These are phyloP conservation scores for Metaphire vulgaris DNA, from an alignment of 1,140 invertebrate species.

Conservation along the genomic window DNA sequence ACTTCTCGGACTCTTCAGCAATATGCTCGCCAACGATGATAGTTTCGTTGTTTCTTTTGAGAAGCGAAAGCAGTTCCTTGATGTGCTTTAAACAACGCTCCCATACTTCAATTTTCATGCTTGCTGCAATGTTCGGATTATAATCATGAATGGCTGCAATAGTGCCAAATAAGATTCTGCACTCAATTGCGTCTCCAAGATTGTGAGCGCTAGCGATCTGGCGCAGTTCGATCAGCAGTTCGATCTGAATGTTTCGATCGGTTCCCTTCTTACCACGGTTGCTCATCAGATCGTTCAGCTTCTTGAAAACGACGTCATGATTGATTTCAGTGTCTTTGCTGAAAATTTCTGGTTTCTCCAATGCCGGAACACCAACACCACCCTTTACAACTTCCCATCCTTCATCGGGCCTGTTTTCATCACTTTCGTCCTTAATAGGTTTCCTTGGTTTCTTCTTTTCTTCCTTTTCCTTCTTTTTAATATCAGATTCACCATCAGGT, in stretches of 20 bases:
- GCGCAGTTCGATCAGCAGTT: constrained; percentile 82
- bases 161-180: constrained; percentile 90
- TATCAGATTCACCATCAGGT: constrained; percentile 29
- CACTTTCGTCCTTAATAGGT: constrained; percentile 46
- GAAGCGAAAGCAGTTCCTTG: constrained; percentile 52
- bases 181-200: constrained; percentile 74
- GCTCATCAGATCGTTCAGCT: constrained; percentile 86
- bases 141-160: constrained; percentile 96
- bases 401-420: constrained; percentile 59
- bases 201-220: constrained; percentile 75
- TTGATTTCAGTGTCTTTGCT: constrained; percentile 96
- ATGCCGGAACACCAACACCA: constrained; percentile 51
- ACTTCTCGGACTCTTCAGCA: constrained; percentile 80
- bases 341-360: constrained; percentile 84
- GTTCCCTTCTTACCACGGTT: constrained; percentile 82
- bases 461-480: constrained; percentile 50
- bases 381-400: constrained; percentile 84
- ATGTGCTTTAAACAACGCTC: constrained; percentile 59
- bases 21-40: constrained; percentile 74
- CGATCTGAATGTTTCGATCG: constrained; percentile 68
- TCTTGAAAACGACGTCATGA: constrained; percentile 80
- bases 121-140: constrained; percentile 92
- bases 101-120: constrained; percentile 97
- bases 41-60: constrained; percentile 51
- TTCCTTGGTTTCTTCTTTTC: constrained; percentile 61